These are phyloP conservation scores for Corythornis madagascariensis DNA, from an alignment of 2,113 vertebrate species.

Conservation along the genomic window DNA sequence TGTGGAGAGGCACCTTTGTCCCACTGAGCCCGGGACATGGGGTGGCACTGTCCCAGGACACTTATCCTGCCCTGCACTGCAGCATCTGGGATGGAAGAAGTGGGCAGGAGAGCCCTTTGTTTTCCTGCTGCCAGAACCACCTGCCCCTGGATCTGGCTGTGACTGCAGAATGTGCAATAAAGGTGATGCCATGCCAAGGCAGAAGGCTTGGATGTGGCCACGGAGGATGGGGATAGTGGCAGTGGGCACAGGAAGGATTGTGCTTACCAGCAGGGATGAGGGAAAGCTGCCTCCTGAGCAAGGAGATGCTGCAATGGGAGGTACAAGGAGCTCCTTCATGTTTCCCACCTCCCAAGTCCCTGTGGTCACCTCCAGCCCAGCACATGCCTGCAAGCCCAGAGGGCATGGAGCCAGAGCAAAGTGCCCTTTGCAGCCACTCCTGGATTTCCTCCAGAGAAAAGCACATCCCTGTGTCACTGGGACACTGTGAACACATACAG, in stretches of 20 bases:
- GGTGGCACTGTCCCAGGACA: background rate
- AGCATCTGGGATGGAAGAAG: accelerated
- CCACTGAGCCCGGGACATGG: background rate
- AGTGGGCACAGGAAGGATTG: background rate
- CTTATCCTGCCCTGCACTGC: background rate
- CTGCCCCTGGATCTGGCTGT: background rate
- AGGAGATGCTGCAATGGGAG: background rate
- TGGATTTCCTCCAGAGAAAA: background rate
- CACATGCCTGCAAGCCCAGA: accelerated
- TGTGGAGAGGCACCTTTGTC: background rate
- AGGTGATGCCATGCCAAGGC: background rate
- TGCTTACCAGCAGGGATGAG: no score
- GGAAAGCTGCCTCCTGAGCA: background rate
- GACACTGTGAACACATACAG: accelerated
- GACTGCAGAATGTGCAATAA: conserved; percentile 26
- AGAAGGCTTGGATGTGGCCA: background rate
- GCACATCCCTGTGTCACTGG: accelerated
- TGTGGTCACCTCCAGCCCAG: accelerated
- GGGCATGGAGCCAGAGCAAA: background rate
- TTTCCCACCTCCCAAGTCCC: background rate
- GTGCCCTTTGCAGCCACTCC: background rate
- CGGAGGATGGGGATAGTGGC: background rate
- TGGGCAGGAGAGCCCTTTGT: background rate
- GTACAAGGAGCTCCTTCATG: background rate
- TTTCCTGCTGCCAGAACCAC: background rate